Percentiles rank a stretch among this genome's conserved stretches.
Evolutionary conservation across 2,113 vertebrate genomes (phyloP).

Genomic region (Silurus glanis): DNA sequence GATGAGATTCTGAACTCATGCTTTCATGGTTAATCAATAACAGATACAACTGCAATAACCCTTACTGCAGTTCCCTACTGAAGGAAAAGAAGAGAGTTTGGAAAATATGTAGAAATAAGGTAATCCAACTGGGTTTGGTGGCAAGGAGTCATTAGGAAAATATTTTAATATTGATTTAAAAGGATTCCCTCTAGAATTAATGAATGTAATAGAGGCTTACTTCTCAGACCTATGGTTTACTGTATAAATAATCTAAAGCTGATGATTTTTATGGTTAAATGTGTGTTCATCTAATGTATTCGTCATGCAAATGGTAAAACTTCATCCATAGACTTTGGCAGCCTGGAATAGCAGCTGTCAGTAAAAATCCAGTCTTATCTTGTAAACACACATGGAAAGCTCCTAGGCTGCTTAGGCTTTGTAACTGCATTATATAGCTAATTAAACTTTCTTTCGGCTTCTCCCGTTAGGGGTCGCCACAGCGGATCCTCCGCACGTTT

Average conservation of each 20-base stretch:
- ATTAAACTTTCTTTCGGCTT: too few relatives aligned
- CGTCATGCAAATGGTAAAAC: conserved; percentile 11
- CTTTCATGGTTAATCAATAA: background rate
- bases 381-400: conserved; percentile 36
- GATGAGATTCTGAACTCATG: background rate
- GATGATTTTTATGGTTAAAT: conserved; percentile 28
- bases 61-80: background rate
- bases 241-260: conserved; percentile 9
- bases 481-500: too few relatives aligned
- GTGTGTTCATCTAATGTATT: conserved; percentile 26
- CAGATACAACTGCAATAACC: background rate
- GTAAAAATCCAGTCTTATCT: conserved; percentile 19
- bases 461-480: too few relatives aligned
- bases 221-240: background rate
- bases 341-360: background rate
- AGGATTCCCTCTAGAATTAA: conserved; percentile 2
- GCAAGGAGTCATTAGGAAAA: background rate
- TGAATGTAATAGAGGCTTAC: background rate
- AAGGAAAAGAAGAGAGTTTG: conserved; percentile 19
- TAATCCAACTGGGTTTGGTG: background rate
- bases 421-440: conserved; percentile 48
- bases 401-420: conserved; percentile 10
- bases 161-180: conserved; percentile 15
- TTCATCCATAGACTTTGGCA: background rate
- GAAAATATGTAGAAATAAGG: background rate